Evolutionary conservation across 2,113 vertebrate species (phyloP).

Genomic region (Corvus hawaiiensis): DNA sequence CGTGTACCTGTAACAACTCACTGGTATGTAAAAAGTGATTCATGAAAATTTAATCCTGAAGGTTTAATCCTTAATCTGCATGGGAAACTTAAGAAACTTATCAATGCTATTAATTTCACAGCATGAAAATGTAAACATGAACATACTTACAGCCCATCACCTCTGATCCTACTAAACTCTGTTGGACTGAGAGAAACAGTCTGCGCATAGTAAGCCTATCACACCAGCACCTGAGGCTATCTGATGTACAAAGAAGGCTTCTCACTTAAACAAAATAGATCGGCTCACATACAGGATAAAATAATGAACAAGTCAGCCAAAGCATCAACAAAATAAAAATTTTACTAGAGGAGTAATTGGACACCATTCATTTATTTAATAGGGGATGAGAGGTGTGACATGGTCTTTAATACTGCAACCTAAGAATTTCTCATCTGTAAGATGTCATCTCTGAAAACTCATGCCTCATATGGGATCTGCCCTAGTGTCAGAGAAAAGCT

Average conservation of each 20-base stretch:
- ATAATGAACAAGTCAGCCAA: background rate
- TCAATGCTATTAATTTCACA: background rate
- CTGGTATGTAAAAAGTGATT: background rate
- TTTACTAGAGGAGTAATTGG: background rate
- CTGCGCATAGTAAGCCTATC: background rate
- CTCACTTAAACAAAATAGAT: background rate
- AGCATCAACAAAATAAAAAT: background rate
- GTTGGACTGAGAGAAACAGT: background rate
- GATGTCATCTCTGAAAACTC: background rate
- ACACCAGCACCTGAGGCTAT: background rate
- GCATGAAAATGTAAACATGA: background rate
- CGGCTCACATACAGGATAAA: background rate
- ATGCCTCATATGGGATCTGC: background rate
- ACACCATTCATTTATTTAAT: background rate
- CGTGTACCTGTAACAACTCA: background rate
- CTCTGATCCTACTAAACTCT: background rate
- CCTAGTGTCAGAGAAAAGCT: background rate
- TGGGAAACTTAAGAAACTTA: background rate
- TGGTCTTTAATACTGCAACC: background rate
- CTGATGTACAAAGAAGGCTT: background rate
- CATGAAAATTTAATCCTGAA: background rate
- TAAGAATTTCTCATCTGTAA: background rate
- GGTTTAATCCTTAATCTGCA: background rate
- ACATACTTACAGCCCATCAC: background rate
- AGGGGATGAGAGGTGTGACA: accelerated